phyloP scores from a whole-genome alignment of 2,888 invertebrate species.

The Galeopsomyia nigrocyanea region DNA sequence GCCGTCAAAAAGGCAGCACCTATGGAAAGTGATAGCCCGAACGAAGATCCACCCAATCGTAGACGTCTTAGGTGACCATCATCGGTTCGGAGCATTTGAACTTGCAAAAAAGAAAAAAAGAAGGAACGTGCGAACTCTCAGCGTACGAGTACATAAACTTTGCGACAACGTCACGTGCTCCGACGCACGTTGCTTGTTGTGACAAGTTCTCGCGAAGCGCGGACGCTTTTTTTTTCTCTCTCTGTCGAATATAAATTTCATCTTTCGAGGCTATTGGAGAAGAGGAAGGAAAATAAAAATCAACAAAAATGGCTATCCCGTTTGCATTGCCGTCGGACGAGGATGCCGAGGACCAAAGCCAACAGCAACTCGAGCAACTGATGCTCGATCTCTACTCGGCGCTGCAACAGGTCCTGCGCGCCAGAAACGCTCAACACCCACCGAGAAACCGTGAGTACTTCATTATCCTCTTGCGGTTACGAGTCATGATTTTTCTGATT shows the following conservation, averaged over 20 bases:
- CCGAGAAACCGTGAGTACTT: constrained; percentile 65
- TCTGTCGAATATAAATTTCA: neutral
- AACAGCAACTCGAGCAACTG: constrained; percentile 63
- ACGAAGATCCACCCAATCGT: constrained; percentile 64
- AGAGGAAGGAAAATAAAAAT: neutral
- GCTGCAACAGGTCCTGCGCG: constrained; percentile 66
- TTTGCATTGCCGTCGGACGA: constrained; percentile 63
- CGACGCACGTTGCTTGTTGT: neutral
- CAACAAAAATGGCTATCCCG: constrained; percentile 62
- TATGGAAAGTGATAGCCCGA: constrained; percentile 63
- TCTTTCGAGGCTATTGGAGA: no score
- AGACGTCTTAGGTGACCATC: constrained; percentile 59
- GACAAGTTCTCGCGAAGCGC: neutral
- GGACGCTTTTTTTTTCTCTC: neutral
- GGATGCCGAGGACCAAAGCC: constrained; percentile 57
- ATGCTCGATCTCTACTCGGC: constrained; percentile 65
- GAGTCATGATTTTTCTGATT: neutral
- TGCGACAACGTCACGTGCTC: constrained; percentile 30
- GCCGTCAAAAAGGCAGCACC: constrained; percentile 48
- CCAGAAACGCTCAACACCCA: constrained; percentile 61
- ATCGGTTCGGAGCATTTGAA: neutral
- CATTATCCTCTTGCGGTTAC: neutral
- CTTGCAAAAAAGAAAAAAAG: neutral
- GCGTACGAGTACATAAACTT: constrained; percentile 17
- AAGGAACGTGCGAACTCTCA: neutral